A percentile compares a stretch with the other conserved stretches of the same genome.
Conservation (phyloP, 2,888 invertebrate genomes). For the Callimorpha dominula region DNA sequence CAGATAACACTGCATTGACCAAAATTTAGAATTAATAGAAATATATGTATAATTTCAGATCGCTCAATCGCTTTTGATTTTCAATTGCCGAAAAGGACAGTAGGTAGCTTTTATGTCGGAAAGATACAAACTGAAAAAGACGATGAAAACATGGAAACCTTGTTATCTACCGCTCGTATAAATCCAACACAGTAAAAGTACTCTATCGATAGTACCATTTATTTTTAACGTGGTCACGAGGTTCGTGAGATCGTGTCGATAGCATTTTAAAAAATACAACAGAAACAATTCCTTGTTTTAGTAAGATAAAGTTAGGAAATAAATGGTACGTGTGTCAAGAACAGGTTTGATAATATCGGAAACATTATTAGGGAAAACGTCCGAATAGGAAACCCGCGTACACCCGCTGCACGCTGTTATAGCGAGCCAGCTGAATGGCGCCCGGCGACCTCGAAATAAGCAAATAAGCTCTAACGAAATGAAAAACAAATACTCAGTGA, state of each 20-base stretch:
- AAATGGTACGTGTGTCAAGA: conserved; percentile 62
- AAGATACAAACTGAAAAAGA: conserved; percentile 61
- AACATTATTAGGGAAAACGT: conserved; percentile 58
- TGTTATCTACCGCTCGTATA: conserved; percentile 64
- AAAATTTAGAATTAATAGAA: no score
- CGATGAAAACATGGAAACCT: conserved; percentile 59
- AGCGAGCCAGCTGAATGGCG: neutral
- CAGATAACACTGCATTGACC: neutral
- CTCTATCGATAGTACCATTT: conserved; percentile 58
- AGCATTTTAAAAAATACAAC: conserved; percentile 56
- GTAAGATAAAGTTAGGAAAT: conserved; percentile 53
- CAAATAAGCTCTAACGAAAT: conserved; percentile 62
- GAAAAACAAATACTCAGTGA: conserved; percentile 60
- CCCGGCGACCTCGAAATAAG: conserved; percentile 45
- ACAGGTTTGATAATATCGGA: conserved; percentile 61
- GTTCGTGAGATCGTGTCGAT: conserved; percentile 53
- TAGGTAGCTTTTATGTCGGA: conserved; percentile 51
- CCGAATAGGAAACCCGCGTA: conserved; percentile 51
- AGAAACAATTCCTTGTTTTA: conserved; percentile 64
- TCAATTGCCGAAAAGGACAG: conserved; percentile 43
- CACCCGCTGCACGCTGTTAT: conserved; percentile 17
- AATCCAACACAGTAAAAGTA: conserved; percentile 59
- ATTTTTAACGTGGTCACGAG: conserved; percentile 59
- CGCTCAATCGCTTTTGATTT: conserved; percentile 45
- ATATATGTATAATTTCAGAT: conserved; percentile 15